phyloP scores from a whole-genome alignment of 2,888 invertebrate species.

The Seira sanloemensis region DNA sequence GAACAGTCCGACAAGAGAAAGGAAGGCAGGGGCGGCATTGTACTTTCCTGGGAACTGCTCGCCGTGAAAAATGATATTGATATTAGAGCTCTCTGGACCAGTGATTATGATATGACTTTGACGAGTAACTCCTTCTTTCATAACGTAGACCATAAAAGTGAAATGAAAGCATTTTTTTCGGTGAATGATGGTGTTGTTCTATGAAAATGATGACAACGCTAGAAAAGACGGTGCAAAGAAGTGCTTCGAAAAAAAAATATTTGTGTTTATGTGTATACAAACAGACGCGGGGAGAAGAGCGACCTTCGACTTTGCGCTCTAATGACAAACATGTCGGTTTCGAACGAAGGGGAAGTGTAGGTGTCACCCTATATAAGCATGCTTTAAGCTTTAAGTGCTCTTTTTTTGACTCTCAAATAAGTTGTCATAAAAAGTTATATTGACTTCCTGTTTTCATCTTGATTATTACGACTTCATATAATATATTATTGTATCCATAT shows the following conservation, averaged over 20 bases:
- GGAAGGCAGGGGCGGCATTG: no score
- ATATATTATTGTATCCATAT: no score
- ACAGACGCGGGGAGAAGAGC: neutral
- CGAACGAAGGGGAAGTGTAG: neutral
- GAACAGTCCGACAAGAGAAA: no score
- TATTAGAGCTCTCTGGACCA: no score
- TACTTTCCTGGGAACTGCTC: no score
- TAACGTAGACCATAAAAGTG: no score
- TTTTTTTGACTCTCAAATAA: neutral
- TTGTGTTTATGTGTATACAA: neutral
- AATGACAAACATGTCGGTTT: neutral
- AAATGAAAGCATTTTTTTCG: no score
- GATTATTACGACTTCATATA: slow-evolving; percentile 6
- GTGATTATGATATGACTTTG: no score
- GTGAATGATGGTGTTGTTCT: neutral
- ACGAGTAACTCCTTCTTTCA: no score
- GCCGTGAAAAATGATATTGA: no score
- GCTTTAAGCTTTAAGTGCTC: neutral
- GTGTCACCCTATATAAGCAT: neutral
- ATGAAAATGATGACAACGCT: neutral
- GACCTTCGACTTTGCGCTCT: neutral
- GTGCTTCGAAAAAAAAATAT: neutral
- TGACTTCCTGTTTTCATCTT: slow-evolving; percentile 6
- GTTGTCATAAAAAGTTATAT: neutral
- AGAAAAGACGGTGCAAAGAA: no score